Base-by-base conservation (phyloP, 2,888 invertebrate species). In the Synanthedon andrenaeformis region DNA sequence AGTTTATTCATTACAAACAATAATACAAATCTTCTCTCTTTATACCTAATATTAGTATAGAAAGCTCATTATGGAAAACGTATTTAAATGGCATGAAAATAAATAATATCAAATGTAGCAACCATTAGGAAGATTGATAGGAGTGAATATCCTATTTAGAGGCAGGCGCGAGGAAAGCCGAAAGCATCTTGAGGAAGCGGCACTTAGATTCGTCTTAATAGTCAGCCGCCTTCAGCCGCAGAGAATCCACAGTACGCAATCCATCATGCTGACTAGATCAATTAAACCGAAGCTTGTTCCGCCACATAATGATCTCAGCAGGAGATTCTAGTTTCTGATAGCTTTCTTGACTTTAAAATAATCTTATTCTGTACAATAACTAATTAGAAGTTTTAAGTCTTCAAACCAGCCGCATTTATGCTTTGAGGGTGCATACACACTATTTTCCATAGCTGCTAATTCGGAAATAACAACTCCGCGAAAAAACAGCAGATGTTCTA, bases 221-320 rank as follows among this genome's bases (percentile, higher is more conserved):
- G 69, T 61, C 70, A 66, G 57, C 62, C 56, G 63, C 58, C 63
- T 59, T 56, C 67, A 59, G 57, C 62, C 62, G 61, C 67, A 55
- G 58, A 65, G 53, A 35, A 48, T 49, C 17, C 19, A 49, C 49
- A 59, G 58, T 56, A 59, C 58, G 63, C 71, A 61, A 79, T 79
- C 74, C 74, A 75, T 79, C 79, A 77, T 71, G 62, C 74, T 66
- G 72, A 70, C 72, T 60, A 62, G 70, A 77, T 79, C 75, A 76
- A 79, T 78, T 77, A 77, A 76, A 74, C 68, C 64, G 62, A 59
- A 59, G 64, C 65, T 65, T 62, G 61, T 60, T 56, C 66, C 64
- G 64, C 57, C 57, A 56, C 56, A 53, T 72, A 68, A 70, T 69
- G 67, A 64, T 65, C 60, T 64, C 55, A 17, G 58, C 53, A 48